Percentiles rank a stretch among this genome's conserved stretches.
These are phyloP conservation scores for Dyspetes luteomarginatus DNA, from an alignment of 2,888 invertebrate genomes.

Conservation along the genomic window DNA sequence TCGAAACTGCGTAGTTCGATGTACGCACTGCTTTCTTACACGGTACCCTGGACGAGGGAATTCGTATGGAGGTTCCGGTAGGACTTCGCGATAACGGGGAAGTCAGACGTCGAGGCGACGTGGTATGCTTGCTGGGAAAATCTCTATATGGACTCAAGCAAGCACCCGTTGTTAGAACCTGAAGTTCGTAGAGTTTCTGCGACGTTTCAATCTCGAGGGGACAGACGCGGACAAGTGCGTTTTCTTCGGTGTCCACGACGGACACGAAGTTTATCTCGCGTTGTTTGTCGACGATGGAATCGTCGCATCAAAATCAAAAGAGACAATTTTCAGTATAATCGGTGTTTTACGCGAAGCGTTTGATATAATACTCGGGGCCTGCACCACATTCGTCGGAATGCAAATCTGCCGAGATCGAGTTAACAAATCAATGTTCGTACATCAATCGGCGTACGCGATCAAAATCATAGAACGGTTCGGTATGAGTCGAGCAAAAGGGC, in stretches of 20 bases:
- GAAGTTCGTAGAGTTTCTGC: slow-evolving; percentile 59
- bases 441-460: slow-evolving; percentile 29
- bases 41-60: neutral
- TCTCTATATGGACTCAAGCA: slow-evolving; percentile 24
- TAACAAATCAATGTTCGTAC: slow-evolving; percentile 15
- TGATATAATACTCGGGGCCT: no score
- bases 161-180: slow-evolving; percentile 61
- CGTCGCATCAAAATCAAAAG: no score
- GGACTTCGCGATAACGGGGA: neutral
- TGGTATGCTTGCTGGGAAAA: neutral
- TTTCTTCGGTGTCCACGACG: no score
- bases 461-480: slow-evolving; percentile 24
- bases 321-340: no score
- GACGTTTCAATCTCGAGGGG: slow-evolving; percentile 64
- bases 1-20: neutral
- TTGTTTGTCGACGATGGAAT: no score
- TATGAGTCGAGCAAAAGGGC: slow-evolving; percentile 18
- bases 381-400: no score
- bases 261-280: no score
- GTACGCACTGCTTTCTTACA: neutral
- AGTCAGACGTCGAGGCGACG: neutral
- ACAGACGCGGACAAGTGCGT: no score
- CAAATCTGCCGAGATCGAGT: slow-evolving; percentile 29
- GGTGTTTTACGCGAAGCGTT: no score
- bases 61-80: neutral